These are phyloP conservation scores for Lepidurus arcticus DNA, from an alignment of 1,140 invertebrate species.

Conservation along the genomic window DNA sequence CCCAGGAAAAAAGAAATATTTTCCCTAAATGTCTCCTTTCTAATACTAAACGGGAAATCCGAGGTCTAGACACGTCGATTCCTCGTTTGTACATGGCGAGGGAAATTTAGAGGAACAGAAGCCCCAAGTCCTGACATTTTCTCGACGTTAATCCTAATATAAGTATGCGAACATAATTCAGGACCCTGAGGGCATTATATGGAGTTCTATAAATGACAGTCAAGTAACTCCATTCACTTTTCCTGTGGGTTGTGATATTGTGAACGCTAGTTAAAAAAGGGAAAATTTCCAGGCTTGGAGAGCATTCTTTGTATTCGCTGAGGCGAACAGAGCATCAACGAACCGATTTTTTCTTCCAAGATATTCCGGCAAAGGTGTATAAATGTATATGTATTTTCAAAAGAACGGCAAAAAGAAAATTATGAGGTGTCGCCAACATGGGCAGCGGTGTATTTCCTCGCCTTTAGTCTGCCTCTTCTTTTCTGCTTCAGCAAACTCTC, in stretches of 20 bases:
- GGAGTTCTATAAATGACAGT: neutral
- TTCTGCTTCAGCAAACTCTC: conserved; percentile 3
- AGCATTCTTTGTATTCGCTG: neutral
- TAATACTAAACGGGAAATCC: neutral
- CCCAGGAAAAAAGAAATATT: neutral
- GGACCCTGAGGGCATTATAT: neutral
- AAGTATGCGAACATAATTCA: neutral
- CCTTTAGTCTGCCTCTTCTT: neutral
- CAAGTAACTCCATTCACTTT: neutral
- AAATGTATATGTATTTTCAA: neutral
- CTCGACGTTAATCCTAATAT: neutral
- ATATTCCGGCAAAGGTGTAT: neutral
- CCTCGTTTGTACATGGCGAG: neutral
- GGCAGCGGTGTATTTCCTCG: neutral
- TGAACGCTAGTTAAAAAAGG: neutral
- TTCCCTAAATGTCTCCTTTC: no score
- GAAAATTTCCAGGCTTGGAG: neutral
- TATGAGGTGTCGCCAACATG: neutral
- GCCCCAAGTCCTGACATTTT: neutral
- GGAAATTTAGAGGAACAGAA: neutral
- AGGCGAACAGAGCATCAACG: conserved; percentile 10
- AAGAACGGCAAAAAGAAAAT: neutral
- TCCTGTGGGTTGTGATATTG: neutral
- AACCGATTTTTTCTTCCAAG: neutral
- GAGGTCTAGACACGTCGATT: neutral